Base-by-base conservation (phyloP, 2,797 vertebrate species). In the Cyprinodon diabolis region DNA sequence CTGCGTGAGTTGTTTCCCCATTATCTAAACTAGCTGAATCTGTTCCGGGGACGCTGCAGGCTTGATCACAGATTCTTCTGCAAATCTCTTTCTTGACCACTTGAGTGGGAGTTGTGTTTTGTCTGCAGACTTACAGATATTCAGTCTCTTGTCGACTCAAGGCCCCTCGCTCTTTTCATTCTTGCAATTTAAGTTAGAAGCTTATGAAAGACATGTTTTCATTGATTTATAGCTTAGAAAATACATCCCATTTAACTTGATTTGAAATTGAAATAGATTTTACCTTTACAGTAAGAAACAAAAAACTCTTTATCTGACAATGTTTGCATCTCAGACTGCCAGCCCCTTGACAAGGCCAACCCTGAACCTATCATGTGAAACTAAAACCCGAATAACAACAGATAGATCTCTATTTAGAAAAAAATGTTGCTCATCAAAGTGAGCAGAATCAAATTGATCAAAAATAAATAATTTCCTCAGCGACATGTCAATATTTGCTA, bases 1-100 rank as follows among this genome's bases (percentile, higher is more conserved):
- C 66, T 80, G 63, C 37, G 9, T 55, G 68, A 67, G 71, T 6
- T 43, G 74, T 57, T 84, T 79, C 70, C 19, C 68, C 57, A 45
- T 89, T 86, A 87, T 90, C 90, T 86, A 86, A 92, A 91, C 86
- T 45, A 2, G 71, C 69, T 80, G 78, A 91, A 90, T 91, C 87
- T 89, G 90, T 72, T 79, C 2, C 3, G 63, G 25, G 68, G 79
- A 86, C 14, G n/a, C 75, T 23, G 14, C 11, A 21, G 62, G 43
- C 68, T 37, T 69, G 49, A 40, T 69, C 73, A 69, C 25, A 56
- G 68, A 63, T 83, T 86, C 78, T 74, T 77, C 66, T 80, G 3
- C 3, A 43, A 58, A 21, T 47, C 66, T 74, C 49, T 54, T 62
- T 76, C 51, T 75, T 75, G 55, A 79, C 72, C 70, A 25, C 62